phyloP scores from a whole-genome alignment of 2,888 invertebrate species.

The Isoperla grammatica region DNA sequence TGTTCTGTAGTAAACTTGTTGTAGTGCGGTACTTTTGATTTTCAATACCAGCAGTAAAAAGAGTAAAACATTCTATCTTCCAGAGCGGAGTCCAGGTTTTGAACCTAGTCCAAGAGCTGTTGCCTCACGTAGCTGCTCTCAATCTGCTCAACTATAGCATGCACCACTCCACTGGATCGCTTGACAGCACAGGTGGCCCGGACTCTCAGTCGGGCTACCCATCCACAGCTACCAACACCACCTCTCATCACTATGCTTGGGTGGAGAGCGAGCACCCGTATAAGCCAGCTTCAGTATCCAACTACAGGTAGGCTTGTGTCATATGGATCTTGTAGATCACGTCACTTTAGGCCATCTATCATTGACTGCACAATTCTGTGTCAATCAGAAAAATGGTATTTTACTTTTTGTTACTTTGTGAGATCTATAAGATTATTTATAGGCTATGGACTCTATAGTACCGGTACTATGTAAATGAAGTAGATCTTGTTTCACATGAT shows the following conservation, averaged over 20 bases:
- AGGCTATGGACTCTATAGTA: too few species aligned
- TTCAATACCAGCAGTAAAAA: too few species aligned
- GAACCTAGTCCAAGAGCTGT: slow-evolving; percentile 76
- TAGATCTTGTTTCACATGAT: too few species aligned
- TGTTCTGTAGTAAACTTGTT: too few species aligned
- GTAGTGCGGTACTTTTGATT: too few species aligned
- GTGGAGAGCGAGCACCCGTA: slow-evolving; percentile 98
- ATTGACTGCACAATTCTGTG: too few species aligned
- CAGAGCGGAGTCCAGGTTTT: slow-evolving; percentile 82
- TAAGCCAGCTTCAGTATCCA: slow-evolving; percentile 77
- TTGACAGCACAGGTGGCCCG: slow-evolving; percentile 38
- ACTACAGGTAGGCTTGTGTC: slow-evolving; percentile 67
- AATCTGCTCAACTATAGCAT: slow-evolving; percentile 54
- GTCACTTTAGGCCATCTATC: too few species aligned
- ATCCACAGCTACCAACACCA: slow-evolving; percentile 48
- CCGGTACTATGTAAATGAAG: too few species aligned
- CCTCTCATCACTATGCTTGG: slow-evolving; percentile 83
- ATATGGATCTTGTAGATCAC: neutral
- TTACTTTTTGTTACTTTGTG: too few species aligned
- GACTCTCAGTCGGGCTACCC: slow-evolving; percentile 26
- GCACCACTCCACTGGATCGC: slow-evolving; percentile 44
- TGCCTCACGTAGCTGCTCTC: slow-evolving; percentile 82
- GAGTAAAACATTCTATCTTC: slow-evolving; percentile 27
- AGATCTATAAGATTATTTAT: too few species aligned
- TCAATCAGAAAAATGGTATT: too few species aligned